Evolutionary conservation across 2,888 invertebrate species (phyloP), one percentile per base, ranked within the genome.

Genomic region (Amphipoea oculea): DNA sequence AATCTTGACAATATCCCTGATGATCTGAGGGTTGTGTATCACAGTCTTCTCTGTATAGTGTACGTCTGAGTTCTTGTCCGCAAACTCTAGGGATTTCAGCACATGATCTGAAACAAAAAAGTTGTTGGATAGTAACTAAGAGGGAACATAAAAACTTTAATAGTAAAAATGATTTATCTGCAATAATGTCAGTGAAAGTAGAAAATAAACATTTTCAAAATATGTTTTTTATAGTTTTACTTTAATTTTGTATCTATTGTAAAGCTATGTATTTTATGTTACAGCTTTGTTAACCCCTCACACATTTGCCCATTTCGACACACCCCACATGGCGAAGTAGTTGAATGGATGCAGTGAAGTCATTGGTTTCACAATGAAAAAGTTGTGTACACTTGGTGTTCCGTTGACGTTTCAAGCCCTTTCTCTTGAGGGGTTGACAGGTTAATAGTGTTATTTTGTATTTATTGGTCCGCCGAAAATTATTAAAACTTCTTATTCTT

Each of bases 1-100:
- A 92, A 98, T 98, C 90, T 97, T 98, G 0, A 98, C 97, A 67
- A 98, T 96, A 80, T 98, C 98, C 79, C 98, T 95, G 36, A 98
- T 97, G n/a, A 98, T 97, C 89, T 97, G 96, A 0, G 97, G 94
- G 91, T 98, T 97, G 87, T 98, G 97, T 69, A 99, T 97, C 65
- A 97, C 97, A 20, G 98, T 97, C 67, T 96, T 89, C 20, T 97
- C 94, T 57, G 95, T 96, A 85, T 98, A 97, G 77, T 85, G 69
- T 29, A 95, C 97, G 65, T 96, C 94, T 3, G 97, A 97, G 0
- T 97, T 95, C 85, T 97, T 97, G 80, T 97, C 97, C 0, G 98
- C 97, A 94, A 97, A 98, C 57, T 97, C 94, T 95, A 99, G 97
- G 0, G 97, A 97, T 92, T 98, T 98, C 86, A 98, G 97, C 0